Evolutionary conservation across 2,797 vertebrate species (phyloP), one percentile per base, ranked within the genome.

Genomic region (Chromobotia macracanthus): DNA sequence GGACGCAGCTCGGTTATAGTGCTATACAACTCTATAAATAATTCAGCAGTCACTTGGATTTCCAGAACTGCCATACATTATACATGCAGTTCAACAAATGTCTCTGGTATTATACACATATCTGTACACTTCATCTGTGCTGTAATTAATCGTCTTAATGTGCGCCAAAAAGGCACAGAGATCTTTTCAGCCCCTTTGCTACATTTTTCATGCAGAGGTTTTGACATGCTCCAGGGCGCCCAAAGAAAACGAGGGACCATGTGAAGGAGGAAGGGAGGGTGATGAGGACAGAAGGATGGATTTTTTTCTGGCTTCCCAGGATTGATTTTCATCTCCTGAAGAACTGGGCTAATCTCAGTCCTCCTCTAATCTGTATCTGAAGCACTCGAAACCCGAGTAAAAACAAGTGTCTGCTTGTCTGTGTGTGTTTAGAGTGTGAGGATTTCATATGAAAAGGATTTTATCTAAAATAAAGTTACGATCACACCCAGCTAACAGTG

Each of bases 1-100:
- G 68, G 71, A 76, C 66, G 1, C 68, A 63, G 76, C 18, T 19
- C 64, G 67, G 76, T 84, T 84, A 85, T 70, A 78, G 72, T 48
- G 72, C 75, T 84, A 86, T 84, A 85, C 80, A 86, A 82, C 63
- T 77, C 53, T 16, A 67, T 88, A 78, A 87, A 88, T 86, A 78
- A 88, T 88, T 85, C 81, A 88, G 8, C 10, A 5, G 51, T 77
- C 80, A 85, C 87, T 87, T 81, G 79, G 69, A 80, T 85, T 88
- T 84, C 77, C 73, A 82, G 82, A 79, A 84, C 67, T 44, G 79
- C 72, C 72, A 85, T 86, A 66, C 84, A 88, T 88, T 86, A 87
- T 86, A 80, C 60, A 88, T 84, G 83, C 70, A 68, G 75, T 77
- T 82, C 79, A 75, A 85, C 85, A 83, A 86, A 87, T 74, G 83